phyloP scores from a whole-genome alignment of 2,113 vertebrate species.

The Canis aureus region DNA sequence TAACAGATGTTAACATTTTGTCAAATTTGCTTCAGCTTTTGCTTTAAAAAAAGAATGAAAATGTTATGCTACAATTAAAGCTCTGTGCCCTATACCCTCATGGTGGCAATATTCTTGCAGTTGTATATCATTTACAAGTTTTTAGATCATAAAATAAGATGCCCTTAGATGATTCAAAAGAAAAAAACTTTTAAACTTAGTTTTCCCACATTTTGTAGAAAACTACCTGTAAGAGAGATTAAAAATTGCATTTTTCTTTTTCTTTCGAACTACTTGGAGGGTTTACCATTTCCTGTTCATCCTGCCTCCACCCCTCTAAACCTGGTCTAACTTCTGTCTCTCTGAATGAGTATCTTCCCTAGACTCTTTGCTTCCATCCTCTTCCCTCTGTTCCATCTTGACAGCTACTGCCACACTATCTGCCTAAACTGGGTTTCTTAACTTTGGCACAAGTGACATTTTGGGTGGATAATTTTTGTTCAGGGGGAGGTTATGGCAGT shows the following conservation, averaged over 20 bases:
- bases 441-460: not conserved
- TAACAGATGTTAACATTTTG: slow-evolving; percentile 80
- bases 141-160: slow-evolving; percentile 39
- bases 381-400: not conserved
- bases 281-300: not conserved
- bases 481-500: too few species aligned
- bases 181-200: not conserved
- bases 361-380: not conserved
- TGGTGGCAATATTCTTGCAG: slow-evolving; percentile 43
- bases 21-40: slow-evolving; percentile 61
- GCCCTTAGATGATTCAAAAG: slow-evolving; percentile 10
- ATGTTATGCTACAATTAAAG: slow-evolving; percentile 60
- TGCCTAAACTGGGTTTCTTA: not conserved
- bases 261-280: not conserved
- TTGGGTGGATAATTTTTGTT: not conserved
- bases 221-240: not conserved
- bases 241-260: not conserved
- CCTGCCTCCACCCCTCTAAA: not conserved
- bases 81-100: not conserved
- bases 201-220: slow-evolving; percentile 29
- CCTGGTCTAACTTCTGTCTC: not conserved
- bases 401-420: not conserved
- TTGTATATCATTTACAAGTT: slow-evolving; percentile 20
- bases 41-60: slow-evolving; percentile 52
- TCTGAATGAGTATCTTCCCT: not conserved